These are phyloP conservation scores for Xylocampa areola DNA, from an alignment of 2,888 invertebrate species.

Conservation along the genomic window DNA sequence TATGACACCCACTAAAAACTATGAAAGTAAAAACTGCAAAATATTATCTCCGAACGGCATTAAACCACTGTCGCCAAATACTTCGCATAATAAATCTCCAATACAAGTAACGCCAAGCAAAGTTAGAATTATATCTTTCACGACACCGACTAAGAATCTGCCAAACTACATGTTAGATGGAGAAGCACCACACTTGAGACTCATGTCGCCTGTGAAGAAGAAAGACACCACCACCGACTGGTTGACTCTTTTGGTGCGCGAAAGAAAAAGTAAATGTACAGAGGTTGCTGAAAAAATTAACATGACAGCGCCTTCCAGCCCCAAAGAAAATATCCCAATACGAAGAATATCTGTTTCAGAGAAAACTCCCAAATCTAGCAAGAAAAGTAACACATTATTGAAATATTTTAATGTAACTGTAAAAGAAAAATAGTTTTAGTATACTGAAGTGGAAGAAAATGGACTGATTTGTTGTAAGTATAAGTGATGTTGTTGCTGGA, in stretches of 20 bases:
- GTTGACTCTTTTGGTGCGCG: constrained; percentile 87
- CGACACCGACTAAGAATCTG: constrained; percentile 92
- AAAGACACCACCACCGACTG: constrained; percentile 92
- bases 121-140: constrained; percentile 67
- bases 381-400: constrained; percentile 73
- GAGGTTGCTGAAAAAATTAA: constrained; percentile 37
- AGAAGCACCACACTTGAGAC: constrained; percentile 93
- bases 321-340: constrained; percentile 69
- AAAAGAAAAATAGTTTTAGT: constrained; percentile 64
- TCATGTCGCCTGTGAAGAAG: constrained; percentile 92
- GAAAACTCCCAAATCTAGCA: constrained; percentile 66
- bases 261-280: constrained; percentile 56
- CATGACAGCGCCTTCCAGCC: constrained; percentile 64
- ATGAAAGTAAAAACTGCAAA: constrained; percentile 68
- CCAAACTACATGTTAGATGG: constrained; percentile 94
- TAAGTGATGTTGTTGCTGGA: constrained; percentile 23
- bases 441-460: constrained; percentile 22
- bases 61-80: constrained; percentile 62
- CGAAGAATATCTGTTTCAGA: constrained; percentile 73
- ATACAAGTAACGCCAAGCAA: constrained; percentile 67
- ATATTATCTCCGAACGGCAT: constrained; percentile 71
- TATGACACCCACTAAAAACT: constrained; percentile 79
- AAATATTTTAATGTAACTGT: constrained; percentile 77
- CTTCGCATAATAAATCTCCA: constrained; percentile 60
- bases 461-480: constrained; percentile 58